These are phyloP conservation scores for Hestina assimilis DNA, from an alignment of 1,140 invertebrate species.

Conservation along the genomic window DNA sequence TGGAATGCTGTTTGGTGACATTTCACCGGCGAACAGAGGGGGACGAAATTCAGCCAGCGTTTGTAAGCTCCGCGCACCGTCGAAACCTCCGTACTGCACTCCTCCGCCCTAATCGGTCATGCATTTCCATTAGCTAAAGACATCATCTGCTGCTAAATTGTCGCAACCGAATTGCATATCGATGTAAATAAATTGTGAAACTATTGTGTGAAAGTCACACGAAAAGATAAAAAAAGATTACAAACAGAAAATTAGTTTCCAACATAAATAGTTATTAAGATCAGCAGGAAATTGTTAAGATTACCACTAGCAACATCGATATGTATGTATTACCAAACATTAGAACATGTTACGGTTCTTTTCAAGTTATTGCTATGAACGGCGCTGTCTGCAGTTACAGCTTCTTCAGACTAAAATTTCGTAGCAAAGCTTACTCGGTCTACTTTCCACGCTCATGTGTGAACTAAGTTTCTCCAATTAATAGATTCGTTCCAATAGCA, in stretches of 20 bases:
- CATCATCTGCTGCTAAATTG: no score
- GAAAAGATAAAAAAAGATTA: no score
- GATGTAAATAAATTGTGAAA: no score
- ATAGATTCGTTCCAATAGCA: conserved; percentile 78
- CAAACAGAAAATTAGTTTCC: no score
- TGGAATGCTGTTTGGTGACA: conserved; percentile 76
- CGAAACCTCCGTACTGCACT: conserved; percentile 27
- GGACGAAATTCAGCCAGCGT: conserved; percentile 51
- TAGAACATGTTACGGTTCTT: no score
- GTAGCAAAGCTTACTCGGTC: conserved; percentile 33
- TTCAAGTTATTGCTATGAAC: background rate
- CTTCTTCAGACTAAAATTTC: background rate
- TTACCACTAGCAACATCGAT: no score
- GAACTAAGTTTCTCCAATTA: conserved; percentile 77
- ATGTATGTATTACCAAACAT: no score
- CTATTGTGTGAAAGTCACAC: no score
- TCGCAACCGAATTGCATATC: no score
- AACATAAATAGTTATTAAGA: no score
- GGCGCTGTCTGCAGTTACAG: background rate
- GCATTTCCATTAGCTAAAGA: background rate
- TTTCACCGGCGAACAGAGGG: conserved; percentile 61
- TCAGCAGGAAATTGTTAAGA: no score
- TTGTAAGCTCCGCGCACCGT: conserved; percentile 33
- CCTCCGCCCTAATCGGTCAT: background rate
- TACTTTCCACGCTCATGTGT: conserved; percentile 75